Evolutionary conservation across 30 jellyfish, hydroid and myxozoan genomes (phyloP), one percentile per base, ranked within the genome.

Genomic region (Morbakka virulenta): DNA sequence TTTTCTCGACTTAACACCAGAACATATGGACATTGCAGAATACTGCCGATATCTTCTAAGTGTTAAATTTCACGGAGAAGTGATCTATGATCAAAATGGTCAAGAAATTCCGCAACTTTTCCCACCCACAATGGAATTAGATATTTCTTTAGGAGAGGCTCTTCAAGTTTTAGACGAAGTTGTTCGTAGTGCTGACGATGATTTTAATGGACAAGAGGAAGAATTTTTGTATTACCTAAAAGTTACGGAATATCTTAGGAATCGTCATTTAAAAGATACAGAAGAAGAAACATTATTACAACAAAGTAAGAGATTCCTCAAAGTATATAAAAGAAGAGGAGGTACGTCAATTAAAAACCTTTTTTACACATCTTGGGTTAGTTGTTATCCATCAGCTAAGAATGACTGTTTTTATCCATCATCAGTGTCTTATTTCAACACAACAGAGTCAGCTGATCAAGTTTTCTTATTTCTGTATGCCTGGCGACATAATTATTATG

Each of bases 191-290:
- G 90, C 81, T 74, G 91, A 74, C 26, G 52, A 62, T 4, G 97
- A 89, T 35, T 74, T 89, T 35, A 77, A 94, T n/a, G 97, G 96
- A n/a, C 73, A 83, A 2, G 97, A 89, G 35, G 97, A 84, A 48
- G 97, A 89, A 52, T 89, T 76, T 63, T 78, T 14, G 35, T 82
- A 26, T 48, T 84, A 62, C 31, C 30, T 84, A 4, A 89, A 84
- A 29, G 96, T 82, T 41, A 6, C 13, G 13, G 57, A 41, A 41
- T 41, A 6, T 6, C 13, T 41, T 41, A 41, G 57, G 57, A 41
- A 41, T 41, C 57, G 57, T 6, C 13, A 22, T 4, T 4, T 4
- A 6, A 12, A 57, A 12, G 11, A 4, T 4, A 11, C 11, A 22
- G 71, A 57, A 22, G 22, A n/a, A 4, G 24, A 57, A 9, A 14